Base-by-base conservation (phyloP, 2,888 invertebrate genomes). In the Margaritifera margaritifera region DNA sequence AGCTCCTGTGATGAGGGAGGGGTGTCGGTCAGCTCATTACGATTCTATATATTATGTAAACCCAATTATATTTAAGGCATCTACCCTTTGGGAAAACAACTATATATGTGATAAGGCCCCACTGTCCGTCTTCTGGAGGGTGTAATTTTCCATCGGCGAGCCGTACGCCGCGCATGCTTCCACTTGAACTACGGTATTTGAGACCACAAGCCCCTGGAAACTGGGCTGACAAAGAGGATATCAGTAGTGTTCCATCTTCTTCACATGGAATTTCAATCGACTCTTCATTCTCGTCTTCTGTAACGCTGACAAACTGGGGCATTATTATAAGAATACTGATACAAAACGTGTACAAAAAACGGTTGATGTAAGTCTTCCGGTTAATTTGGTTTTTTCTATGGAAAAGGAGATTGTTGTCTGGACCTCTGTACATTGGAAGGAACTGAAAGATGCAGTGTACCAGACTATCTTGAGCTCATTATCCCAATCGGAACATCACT, bases 181-280 rank as follows among this genome's bases (percentile, higher is more conserved):
- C 87, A 6, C 85, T 84, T 57, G 97, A 97, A 89, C 96, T 96
- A 73, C 97, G 93, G 91, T 96, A 99, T 92, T 99, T 99, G 64
- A 99, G 92, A 22, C 99, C 99, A 89, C 96, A 96, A 55, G 98
- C 95, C 72, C 98, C 98, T 62, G 99, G 99, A 91, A 96, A 99
- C 90, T 99, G 98, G 56, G 97, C 98, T 77, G 96, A 94, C 66
- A 99, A 92, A 6, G 99, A 99, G 68, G 97, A 95, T 83, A 99
- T 91, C 74, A 97, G 91, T 72, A 99, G 91, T 19, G 96, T 96
- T 67, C 95, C 95, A 91, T 99, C 98, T 83, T 95, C 93, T 91
- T 99, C 98, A 70, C 95, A 94, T 15, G 98, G 99, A 82, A 99
- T 92, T 91, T 99, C 99, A 79, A 99, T 97, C 15, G 97, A 95